Conservation (phyloP, 2,888 invertebrate species). For the Polylopha cassiicola region DNA sequence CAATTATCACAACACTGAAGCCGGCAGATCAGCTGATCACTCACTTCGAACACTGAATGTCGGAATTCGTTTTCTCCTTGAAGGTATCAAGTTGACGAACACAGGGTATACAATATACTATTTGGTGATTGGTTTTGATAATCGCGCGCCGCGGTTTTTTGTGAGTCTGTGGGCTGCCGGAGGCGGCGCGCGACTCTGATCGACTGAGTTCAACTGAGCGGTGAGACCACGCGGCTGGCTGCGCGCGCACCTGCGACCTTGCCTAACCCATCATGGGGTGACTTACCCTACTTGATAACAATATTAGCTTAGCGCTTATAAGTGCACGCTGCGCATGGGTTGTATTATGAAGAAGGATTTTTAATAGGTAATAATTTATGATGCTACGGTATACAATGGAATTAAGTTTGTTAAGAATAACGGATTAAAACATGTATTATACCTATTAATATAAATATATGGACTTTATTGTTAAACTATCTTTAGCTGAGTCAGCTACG, state of each 20-base stretch:
- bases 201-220: conserved; percentile 59
- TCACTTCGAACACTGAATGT: too few species aligned
- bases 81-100: too few species aligned
- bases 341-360: too few species aligned
- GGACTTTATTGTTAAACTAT: too few species aligned
- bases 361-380: too few species aligned
- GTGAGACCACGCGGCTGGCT: conserved; percentile 26
- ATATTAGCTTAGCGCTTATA: conserved; percentile 8
- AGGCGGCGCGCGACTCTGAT: conserved; percentile 58
- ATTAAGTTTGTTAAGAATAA: too few species aligned
- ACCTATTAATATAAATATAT: too few species aligned
- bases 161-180: conserved; percentile 36
- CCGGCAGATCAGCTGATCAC: conserved; percentile 9
- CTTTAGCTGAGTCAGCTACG: too few species aligned
- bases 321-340: too few species aligned
- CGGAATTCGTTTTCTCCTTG: conserved; percentile 35
- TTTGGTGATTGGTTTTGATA: conserved; percentile 31
- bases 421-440: too few species aligned
- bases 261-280: conserved; percentile 17
- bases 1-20: conserved; percentile 22
- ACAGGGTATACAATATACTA: conserved; percentile 31
- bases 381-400: too few species aligned
- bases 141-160: conserved; percentile 31
- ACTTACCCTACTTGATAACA: conserved; percentile 19
- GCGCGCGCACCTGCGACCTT: conserved; percentile 31